Conservation (phyloP, 2,797 vertebrate species). For the Tachyglossus aculeatus region DNA sequence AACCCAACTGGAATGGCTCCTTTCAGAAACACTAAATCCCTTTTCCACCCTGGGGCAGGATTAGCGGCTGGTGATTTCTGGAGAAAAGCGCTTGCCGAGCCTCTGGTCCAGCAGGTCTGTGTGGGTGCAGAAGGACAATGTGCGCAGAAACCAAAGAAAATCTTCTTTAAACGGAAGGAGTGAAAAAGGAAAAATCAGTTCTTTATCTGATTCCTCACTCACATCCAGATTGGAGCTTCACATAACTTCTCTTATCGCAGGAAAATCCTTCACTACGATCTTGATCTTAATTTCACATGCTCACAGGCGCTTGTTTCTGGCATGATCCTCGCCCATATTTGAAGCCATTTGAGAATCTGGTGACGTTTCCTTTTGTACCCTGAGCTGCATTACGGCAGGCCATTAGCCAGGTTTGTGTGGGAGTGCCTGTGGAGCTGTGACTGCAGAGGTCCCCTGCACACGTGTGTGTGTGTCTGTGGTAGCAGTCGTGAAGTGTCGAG, state of each 20-base stretch:
- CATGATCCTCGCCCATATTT: neutral
- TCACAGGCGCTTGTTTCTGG: conserved; percentile 10
- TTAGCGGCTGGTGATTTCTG: conserved; percentile 33
- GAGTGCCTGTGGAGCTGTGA: conserved; percentile 3
- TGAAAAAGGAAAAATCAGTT: conserved; percentile 8
- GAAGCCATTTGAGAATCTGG: neutral
- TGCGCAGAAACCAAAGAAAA: conserved; percentile 65
- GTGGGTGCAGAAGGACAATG: conserved; percentile 35
- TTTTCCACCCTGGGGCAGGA: conserved; percentile 25
- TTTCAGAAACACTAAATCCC: conserved; percentile 32
- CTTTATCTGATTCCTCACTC: neutral
- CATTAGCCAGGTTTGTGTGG: neutral
- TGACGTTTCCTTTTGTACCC: neutral
- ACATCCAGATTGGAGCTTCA: neutral
- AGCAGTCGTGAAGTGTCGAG: neutral
- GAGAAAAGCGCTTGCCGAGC: conserved; percentile 37
- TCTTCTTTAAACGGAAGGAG: conserved; percentile 19
- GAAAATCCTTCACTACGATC: neutral
- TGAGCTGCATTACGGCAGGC: conserved; percentile 5
- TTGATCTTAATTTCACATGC: neutral
- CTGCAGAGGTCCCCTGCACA: no score
- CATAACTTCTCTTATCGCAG: conserved; percentile 32
- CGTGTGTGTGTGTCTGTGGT: conserved; percentile 8
- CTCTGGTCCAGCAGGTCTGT: conserved; percentile 49
- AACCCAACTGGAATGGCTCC: conserved; percentile 27